Conservation (phyloP, 64 coral and sea anemone genomes). For the Pachyseris speciosa region DNA sequence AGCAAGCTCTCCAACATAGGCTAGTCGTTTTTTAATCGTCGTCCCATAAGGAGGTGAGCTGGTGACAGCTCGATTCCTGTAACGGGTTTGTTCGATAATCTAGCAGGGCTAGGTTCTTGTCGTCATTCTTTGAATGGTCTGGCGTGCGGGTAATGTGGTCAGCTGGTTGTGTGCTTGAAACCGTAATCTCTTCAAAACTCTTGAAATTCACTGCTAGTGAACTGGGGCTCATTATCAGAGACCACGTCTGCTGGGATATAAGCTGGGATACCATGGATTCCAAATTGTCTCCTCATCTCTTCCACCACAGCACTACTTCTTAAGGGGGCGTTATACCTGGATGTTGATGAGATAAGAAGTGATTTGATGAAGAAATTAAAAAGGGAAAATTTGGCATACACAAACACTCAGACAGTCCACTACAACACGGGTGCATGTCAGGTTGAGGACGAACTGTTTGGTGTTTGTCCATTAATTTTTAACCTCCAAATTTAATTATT, state of each 20-base stretch:
- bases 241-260: slow-evolving; percentile 25
- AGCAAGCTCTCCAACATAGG: neutral
- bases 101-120: slow-evolving; percentile 26
- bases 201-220: neutral
- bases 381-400: no score
- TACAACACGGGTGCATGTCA: no score
- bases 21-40: neutral
- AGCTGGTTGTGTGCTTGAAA: slow-evolving; percentile 42
- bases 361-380: no score
- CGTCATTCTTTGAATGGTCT: slow-evolving; percentile 46
- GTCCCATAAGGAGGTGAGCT: slow-evolving; percentile 24
- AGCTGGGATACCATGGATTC: slow-evolving; percentile 11
- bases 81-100: slow-evolving; percentile 29
- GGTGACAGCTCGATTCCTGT: neutral
- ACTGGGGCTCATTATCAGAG: slow-evolving; percentile 31
- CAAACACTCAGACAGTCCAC: no score
- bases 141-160: slow-evolving; percentile 23
- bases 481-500: no score
- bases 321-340: no score
- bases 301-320: slow-evolving; percentile 24
- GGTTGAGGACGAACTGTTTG: no score
- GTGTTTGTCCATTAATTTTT: no score
- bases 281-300: slow-evolving; percentile 14
- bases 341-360: no score
- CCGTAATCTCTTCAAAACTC: slow-evolving; percentile 2